Evolutionary conservation across 2,888 invertebrate genomes (phyloP).

Genomic region (Xestia sexstrigata): DNA sequence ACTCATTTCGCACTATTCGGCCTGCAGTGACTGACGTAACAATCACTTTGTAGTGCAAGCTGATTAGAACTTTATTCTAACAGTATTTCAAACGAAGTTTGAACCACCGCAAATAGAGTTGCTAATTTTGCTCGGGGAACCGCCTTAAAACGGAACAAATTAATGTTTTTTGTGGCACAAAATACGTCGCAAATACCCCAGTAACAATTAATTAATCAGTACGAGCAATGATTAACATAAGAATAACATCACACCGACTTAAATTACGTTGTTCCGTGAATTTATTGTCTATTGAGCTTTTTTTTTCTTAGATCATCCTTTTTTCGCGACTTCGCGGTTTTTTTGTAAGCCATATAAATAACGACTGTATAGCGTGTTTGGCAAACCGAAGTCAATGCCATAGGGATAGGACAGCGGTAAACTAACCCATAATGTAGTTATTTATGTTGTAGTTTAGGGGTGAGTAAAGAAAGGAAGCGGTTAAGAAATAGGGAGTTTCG

Average conservation of each 20-base stretch:
- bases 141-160: background rate
- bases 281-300: slow-evolving; percentile 13
- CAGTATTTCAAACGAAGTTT: no score
- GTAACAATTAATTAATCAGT: slow-evolving; percentile 39
- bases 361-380: slow-evolving; percentile 48
- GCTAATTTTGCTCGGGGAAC: no score
- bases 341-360: slow-evolving; percentile 12
- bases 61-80: no score
- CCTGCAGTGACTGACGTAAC: no score
- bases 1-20: no score
- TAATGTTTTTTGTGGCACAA: slow-evolving; percentile 30
- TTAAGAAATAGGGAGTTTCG: slow-evolving; percentile 6
- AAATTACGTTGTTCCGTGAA: slow-evolving; percentile 16
- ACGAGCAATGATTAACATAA: slow-evolving; percentile 47
- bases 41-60: no score
- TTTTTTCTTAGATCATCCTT: background rate
- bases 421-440: slow-evolving; percentile 28
- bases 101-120: no score
- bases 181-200: slow-evolving; percentile 19
- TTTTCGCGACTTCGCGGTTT: slow-evolving; percentile 16
- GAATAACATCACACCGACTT: slow-evolving; percentile 30
- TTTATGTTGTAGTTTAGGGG: slow-evolving; percentile 35
- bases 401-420: slow-evolving; percentile 27
- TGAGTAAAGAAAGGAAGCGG: background rate
- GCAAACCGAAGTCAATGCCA: slow-evolving; percentile 20